Conservation (phyloP, 2,888 invertebrate genomes). For the Cepaea hortensis region DNA sequence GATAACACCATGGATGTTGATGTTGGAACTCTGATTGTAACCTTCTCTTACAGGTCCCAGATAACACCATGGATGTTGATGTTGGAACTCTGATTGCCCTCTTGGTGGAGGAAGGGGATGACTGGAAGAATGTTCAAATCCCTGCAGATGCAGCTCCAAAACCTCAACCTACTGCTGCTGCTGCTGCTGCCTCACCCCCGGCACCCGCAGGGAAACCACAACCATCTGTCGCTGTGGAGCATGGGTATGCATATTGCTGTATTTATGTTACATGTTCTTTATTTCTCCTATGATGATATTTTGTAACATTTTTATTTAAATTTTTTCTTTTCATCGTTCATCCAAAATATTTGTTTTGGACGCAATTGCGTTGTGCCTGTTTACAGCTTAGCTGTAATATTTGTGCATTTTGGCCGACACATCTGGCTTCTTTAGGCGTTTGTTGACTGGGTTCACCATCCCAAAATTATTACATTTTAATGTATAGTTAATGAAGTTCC, state of each 20-base stretch:
- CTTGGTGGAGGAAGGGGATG: constrained; percentile 81
- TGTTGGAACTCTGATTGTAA: no score
- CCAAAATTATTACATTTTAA: no score
- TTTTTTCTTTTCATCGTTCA: no score
- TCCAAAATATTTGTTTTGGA: no score
- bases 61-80: constrained; percentile 79
- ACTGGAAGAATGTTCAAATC: constrained; percentile 79
- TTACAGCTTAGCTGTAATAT: no score
- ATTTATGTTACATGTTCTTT: not conserved
- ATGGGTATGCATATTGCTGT: constrained; percentile 14
- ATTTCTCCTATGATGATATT: not conserved
- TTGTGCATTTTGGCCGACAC: no score
- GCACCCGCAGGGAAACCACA: constrained; percentile 17
- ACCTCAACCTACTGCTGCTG: constrained; percentile 23
- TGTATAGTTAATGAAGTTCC: no score
- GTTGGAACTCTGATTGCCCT: constrained; percentile 80
- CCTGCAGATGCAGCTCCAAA: constrained; percentile 57
- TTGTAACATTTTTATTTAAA: not conserved
- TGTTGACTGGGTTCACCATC: no score
- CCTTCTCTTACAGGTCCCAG: constrained; percentile 73
- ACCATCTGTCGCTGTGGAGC: not conserved
- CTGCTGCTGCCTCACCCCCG: constrained; percentile 43
- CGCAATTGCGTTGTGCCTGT: no score
- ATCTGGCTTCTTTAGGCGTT: no score
- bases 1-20: no score